Conservation (phyloP, 1,140 invertebrate genomes). For the Coenobita brevimanus region DNA sequence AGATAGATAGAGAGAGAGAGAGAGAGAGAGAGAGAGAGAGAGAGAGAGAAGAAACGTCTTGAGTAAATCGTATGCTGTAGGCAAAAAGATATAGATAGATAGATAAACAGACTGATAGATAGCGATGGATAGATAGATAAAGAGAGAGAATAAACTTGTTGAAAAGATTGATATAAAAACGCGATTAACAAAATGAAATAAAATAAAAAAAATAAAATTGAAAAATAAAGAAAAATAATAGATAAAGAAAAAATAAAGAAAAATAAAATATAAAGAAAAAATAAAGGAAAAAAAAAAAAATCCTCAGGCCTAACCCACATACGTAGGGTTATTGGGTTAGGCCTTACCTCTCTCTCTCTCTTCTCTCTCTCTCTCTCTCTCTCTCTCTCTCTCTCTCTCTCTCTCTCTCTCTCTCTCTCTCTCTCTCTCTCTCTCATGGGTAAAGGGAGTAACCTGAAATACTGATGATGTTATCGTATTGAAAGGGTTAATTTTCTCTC, state of each 20-base stretch:
- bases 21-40: not conserved
- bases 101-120: not conserved
- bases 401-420: constrained; percentile 27
- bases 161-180: not conserved
- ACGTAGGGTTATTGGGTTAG: not conserved
- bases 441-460: not conserved
- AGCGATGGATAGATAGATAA: too few relatives aligned
- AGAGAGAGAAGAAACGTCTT: not conserved
- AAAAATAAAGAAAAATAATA: not conserved
- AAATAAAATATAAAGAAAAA: too few relatives aligned
- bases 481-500: too few relatives aligned
- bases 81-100: not conserved
- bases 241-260: not conserved
- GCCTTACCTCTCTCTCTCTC: not conserved
- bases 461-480: too few relatives aligned
- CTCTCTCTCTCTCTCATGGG: constrained; percentile 8
- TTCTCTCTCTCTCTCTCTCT: constrained; percentile 13
- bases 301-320: not conserved
- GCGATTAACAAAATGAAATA: not conserved
- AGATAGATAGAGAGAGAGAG: not conserved
- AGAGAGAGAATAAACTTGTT: too few relatives aligned
- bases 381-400: constrained; percentile 17
- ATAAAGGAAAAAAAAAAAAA: not conserved
- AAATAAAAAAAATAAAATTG: not conserved
- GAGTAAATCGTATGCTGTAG: too few relatives aligned